Evolutionary conservation across 2,888 invertebrate genomes (phyloP).

Genomic region (Mesorhabditis spiculigera): DNA sequence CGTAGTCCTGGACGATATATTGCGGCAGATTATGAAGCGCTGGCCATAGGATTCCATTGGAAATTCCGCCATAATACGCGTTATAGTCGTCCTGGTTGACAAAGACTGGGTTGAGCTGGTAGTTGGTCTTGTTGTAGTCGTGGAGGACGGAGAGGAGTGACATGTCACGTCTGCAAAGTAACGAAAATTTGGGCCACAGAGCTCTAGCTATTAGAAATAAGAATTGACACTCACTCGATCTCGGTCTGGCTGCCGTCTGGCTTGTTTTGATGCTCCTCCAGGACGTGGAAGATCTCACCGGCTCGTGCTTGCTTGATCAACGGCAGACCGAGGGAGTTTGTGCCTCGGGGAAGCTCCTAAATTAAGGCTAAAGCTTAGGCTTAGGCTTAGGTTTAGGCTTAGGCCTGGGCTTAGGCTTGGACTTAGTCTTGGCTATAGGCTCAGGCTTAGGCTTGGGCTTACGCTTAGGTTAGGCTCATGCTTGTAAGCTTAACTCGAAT

Average conservation of each 20-base stretch:
- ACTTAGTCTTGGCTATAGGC: no score
- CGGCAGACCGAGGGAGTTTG: conserved; percentile 48
- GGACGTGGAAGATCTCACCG: conserved; percentile 47
- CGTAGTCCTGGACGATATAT: conserved; percentile 48
- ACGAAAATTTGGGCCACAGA: background rate
- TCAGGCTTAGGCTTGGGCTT: no score
- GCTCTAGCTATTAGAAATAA: background rate
- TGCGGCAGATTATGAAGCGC: conserved; percentile 49
- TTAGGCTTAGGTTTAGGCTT: no score
- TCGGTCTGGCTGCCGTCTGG: background rate
- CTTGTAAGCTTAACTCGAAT: background rate
- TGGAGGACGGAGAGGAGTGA: conserved; percentile 45
- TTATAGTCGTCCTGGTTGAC: conserved; percentile 48
- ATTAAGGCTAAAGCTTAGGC: conserved; percentile 3
- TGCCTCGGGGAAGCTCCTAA: conserved; percentile 32
- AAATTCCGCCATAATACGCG: conserved; percentile 52
- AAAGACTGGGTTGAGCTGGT: conserved; percentile 50
- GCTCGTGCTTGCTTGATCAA: conserved; percentile 45
- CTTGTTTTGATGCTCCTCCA: conserved; percentile 28
- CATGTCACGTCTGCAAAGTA: conserved; percentile 38
- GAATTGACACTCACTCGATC: background rate
- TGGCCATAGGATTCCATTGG: conserved; percentile 52
- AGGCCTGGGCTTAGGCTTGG: no score
- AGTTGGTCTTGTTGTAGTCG: conserved; percentile 47
- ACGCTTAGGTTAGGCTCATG: no score